A percentile compares a stretch with the other conserved stretches of the same genome.
phyloP scores from a whole-genome alignment of 1,140 invertebrate species.

The Trypoxylus dichotomus region DNA sequence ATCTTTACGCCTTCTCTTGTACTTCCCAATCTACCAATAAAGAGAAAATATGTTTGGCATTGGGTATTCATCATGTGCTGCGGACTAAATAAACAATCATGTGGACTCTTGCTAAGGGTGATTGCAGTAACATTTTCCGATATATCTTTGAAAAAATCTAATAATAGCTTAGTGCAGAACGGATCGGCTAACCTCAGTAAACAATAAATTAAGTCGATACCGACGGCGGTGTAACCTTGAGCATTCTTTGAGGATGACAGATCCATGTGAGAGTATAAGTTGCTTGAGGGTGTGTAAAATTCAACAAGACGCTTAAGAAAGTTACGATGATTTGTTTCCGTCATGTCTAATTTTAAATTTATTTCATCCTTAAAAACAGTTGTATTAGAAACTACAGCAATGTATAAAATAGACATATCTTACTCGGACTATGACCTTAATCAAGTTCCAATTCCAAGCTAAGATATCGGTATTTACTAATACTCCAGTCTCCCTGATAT shows the following conservation, averaged over 20 bases:
- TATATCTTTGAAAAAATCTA: slow-evolving; percentile 82
- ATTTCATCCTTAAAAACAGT: slow-evolving; percentile 42
- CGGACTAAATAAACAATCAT: slow-evolving; percentile 88
- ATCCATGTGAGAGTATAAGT: slow-evolving; percentile 79
- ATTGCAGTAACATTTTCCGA: slow-evolving; percentile 75
- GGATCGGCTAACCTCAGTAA: slow-evolving; percentile 64
- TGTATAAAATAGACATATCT: slow-evolving; percentile 33
- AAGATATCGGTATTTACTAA: slow-evolving; percentile 70
- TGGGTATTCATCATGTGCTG: slow-evolving; percentile 84
- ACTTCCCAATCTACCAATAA: slow-evolving; percentile 84
- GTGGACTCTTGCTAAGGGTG: slow-evolving; percentile 70
- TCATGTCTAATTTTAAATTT: slow-evolving; percentile 57
- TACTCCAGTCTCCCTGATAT: slow-evolving; percentile 75
- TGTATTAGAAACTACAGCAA: not conserved
- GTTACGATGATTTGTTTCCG: slow-evolving; percentile 73
- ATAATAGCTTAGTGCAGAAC: slow-evolving; percentile 65
- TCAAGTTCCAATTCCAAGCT: slow-evolving; percentile 84
- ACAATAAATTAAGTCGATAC: slow-evolving; percentile 78
- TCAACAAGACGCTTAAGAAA: slow-evolving; percentile 82
- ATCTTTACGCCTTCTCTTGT: slow-evolving; percentile 71
- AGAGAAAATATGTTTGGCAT: slow-evolving; percentile 92
- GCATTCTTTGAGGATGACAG: slow-evolving; percentile 56
- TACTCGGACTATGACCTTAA: slow-evolving; percentile 77
- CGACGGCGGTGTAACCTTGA: slow-evolving; percentile 69
- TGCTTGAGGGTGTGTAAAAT: slow-evolving; percentile 86